Base-by-base conservation (phyloP, 2,888 invertebrate genomes). In the Drosophila picticornis region DNA sequence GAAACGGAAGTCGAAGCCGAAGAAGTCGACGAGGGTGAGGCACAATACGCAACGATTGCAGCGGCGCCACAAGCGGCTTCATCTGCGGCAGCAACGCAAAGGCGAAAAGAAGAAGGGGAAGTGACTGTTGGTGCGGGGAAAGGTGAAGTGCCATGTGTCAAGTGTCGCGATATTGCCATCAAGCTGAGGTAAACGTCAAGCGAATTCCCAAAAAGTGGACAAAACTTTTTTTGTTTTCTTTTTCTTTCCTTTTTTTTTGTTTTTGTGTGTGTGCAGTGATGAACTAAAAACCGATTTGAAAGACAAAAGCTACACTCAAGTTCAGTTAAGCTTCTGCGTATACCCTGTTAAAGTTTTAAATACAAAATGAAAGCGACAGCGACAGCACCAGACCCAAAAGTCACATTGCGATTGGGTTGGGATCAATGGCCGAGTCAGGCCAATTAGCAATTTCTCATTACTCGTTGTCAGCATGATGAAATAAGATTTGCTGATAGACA, bases 121-220 rank as follows among this genome's bases (percentile, higher is more conserved):
- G 13, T 10, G 2, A 16, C 43, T 53, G 58, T 46, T 10, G 22
- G 43, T 34, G 56, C 40, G 34, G 27, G 58, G 46, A 19, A 43
- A 52, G 52, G 46, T 19, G 60, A 80, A 79, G 92, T 92, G 91
- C 92, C 92, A 86, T 92, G 93, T 71, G 81, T 86, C 80, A 93
- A 92, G 81, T 92, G 93, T 71, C 91, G 88, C 66, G 88, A 92
- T 67, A 71, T 86, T 73, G 92, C 92, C 75, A 85, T 91, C 61
- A 91, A 91, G 77, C 80, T 92, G 71, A 92, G 92, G 92, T 91
- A 92, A 81, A 73, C 13, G 19, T 11, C 53, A 53, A 40, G 36
- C 31, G 36, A 58, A 52, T 22, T 31, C 31, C 19, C 46, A 50
- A 76, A 60, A 48, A 48, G 11, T 22, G 4, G 19, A 9, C 38